Evolutionary conservation across 2,113 vertebrate species (phyloP).

Genomic region (Zonotrichia leucophrys): DNA sequence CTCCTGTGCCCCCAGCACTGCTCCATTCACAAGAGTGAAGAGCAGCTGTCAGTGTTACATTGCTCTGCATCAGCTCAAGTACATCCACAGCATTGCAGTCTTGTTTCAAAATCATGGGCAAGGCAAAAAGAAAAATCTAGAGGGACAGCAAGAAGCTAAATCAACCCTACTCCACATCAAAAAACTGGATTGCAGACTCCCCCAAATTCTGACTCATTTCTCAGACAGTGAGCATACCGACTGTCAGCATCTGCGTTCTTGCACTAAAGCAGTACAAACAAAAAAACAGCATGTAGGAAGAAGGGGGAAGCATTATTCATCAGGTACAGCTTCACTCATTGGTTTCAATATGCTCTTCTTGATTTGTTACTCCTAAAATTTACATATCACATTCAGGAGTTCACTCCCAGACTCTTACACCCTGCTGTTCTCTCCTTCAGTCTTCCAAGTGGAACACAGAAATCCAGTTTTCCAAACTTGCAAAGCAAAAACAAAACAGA

Average conservation of each 20-base stretch:
- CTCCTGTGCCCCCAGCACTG: not conserved
- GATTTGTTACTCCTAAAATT: not conserved
- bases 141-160: not conserved
- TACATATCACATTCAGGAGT: not conserved
- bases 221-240: not conserved
- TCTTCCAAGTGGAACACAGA: not conserved
- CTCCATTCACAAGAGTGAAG: not conserved
- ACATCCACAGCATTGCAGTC: not conserved
- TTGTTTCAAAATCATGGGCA: not conserved
- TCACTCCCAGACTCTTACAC: not conserved
- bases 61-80: not conserved
- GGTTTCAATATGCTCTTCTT: not conserved
- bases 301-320: not conserved
- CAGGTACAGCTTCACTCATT: not conserved
- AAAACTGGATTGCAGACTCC: not conserved
- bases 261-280: constrained; percentile 10
- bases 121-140: not conserved
- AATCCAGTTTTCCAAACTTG: not conserved
- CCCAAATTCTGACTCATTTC: not conserved
- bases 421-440: not conserved
- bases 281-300: not conserved
- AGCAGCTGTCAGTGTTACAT: not conserved
- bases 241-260: not conserved
- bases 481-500: not conserved
- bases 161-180: not conserved